Evolutionary conservation across 2,888 invertebrate species (phyloP), one percentile per base, ranked within the genome.

Genomic region (Agrochola litura): DNA sequence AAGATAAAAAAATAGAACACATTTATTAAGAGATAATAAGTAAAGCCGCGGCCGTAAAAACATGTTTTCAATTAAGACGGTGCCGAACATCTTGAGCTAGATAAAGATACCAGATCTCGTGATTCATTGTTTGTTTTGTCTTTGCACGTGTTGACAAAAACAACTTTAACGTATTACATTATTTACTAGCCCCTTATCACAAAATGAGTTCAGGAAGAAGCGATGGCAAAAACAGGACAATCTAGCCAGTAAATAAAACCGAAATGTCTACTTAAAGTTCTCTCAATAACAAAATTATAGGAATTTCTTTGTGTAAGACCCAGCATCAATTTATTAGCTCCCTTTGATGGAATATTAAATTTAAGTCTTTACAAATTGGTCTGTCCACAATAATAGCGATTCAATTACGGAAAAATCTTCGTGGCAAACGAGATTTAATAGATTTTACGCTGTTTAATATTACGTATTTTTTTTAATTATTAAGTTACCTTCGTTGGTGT

Each of bases 261-360:
- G 5, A 56, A 65, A 84, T 79, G n/a, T 8, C 65, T 46, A 64
- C 69, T 54, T 54, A 46, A 60, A 64, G 10, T 41, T 52, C 37
- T 64, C 58, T 84, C 19, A 30, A 30, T 22, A 58, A 63, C 25
- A 60, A 58, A 63, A 58, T 75, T 75, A 41, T 56, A 68, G 46
- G 37, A 46, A 65, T 77, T 69, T 61, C 41, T 25, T 64, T 58
- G 56, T 58, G n/a, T 41, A 41, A 58, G 22, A 16, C 43, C 6
- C n/a, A n/a, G 12, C 12, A 22, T 65, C 56, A 58, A 74, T 74
- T 64, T 65, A 54, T 41, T 43, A 14, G 30, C 19, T 67, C 6
- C 16, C 30, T 74, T 85, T 82, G 69, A 69, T 22, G 16, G 25
- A 37, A 63, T 60, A 82, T 82, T 85, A 46, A 63, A 82, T 84